Evolutionary conservation across 2,888 invertebrate genomes (phyloP), one percentile per base, ranked within the genome.

Genomic region (Philopedon plagiatum): DNA sequence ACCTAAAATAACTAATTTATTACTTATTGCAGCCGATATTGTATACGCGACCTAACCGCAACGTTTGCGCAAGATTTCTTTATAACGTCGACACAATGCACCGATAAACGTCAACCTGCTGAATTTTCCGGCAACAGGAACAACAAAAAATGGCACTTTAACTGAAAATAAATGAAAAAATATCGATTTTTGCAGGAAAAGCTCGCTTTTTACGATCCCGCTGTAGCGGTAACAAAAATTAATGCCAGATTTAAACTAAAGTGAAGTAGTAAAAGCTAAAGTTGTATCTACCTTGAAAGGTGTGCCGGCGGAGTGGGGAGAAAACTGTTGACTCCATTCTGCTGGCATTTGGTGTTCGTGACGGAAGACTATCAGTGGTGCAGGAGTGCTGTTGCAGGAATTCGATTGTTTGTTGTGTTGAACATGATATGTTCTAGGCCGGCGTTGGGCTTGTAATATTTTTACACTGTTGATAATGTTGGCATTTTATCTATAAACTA

Each of bases 211-310:
- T 15, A 23, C 2, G 21, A n/a, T 9, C 15, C 23, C 26, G 41
- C 58, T 23, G 8, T 15, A 37, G 29, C 46, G 19, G 61, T 46
- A 29, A 61, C 46, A n/a, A 15, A 61, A 64, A 23, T 37, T 51
- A 60, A 26, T 23, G 46, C 34, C 63, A 41, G 29, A 26, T 70
- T 57, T 63, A 57, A 70, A 70, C 71, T 63, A 58, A 62, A 70
- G 64, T 69, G 56, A 70, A 64, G 49, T 70, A 60, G 71, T 71
- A 71, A 71, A 71, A 69, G 69, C 69, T 23, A 57, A 44, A 54
- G 71, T 71, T 60, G 41, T 46, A 60, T 54, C 64, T 73, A 73
- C 69, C 73, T 73, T 73, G 73, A 73, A 69, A 73, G 73, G 73
- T 69, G 73, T 69, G 73, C 41, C 73, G 63, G 29, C 54, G 46